These are phyloP conservation scores for Morbakka virulenta DNA, from an alignment of 30 jellyfish, hydroid and myxozoan genomes.

Conservation along the genomic window DNA sequence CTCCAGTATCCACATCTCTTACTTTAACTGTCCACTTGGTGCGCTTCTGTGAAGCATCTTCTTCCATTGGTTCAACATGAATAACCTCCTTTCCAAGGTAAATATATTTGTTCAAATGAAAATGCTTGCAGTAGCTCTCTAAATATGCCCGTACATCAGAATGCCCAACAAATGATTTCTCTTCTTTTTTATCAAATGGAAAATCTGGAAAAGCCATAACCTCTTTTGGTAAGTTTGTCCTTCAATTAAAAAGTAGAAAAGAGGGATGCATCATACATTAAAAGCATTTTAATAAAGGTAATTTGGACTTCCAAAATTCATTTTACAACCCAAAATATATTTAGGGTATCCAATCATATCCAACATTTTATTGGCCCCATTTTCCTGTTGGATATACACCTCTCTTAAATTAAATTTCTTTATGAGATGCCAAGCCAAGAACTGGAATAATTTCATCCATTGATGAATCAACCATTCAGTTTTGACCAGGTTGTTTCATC, in stretches of 20 bases:
- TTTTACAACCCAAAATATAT: no score
- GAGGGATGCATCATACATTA: no score
- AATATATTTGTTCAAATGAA: conserved; percentile 16
- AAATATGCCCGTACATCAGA: conserved; percentile 42
- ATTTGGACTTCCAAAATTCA: no score
- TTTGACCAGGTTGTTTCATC: no score
- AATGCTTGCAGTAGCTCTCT: conserved; percentile 33
- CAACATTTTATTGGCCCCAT: no score
- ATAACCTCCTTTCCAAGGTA: conserved; percentile 35
- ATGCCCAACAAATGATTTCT: conserved; percentile 55
- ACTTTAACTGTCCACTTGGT: neutral
- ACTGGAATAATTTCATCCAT: no score
- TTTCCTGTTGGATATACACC: no score
- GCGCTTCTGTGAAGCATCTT: neutral
- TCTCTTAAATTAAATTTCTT: no score
- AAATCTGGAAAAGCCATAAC: conserved; percentile 83
- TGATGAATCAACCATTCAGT: no score
- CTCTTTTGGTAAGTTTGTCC: conserved; percentile 83
- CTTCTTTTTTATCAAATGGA: conserved; percentile 42
- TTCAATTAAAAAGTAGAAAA: neutral
- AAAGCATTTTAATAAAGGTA: no score
- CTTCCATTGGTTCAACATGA: conserved; percentile 24
- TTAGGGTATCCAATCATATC: no score
- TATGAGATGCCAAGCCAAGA: no score
- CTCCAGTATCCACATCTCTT: neutral